A percentile compares a stretch with the other conserved stretches of the same genome.
These are phyloP conservation scores for Agriopis aurantiaria DNA, from an alignment of 2,888 invertebrate genomes.

Conservation along the genomic window DNA sequence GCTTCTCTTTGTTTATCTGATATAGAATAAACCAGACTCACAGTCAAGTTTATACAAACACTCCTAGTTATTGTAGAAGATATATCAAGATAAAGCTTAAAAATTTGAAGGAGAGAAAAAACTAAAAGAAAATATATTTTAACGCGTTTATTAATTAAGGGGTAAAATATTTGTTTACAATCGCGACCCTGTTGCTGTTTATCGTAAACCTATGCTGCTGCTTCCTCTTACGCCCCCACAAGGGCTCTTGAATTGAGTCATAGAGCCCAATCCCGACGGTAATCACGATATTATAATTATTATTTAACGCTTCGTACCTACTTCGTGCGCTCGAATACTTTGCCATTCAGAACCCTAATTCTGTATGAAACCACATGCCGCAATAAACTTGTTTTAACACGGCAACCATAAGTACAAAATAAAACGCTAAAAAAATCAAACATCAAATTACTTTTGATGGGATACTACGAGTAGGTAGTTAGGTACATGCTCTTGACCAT, in stretches of 20 bases:
- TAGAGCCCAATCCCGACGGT: constrained; percentile 40
- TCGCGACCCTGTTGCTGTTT: background rate
- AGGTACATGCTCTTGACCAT: too few species aligned
- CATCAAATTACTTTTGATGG: too few species aligned
- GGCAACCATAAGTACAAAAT: too few species aligned
- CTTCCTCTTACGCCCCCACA: constrained; percentile 20
- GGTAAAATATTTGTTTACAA: background rate
- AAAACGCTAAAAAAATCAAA: too few species aligned
- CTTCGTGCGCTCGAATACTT: constrained; percentile 56
- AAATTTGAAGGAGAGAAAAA: too few species aligned
- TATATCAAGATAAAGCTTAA: too few species aligned
- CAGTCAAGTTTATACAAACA: too few species aligned
- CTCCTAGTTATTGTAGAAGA: too few species aligned
- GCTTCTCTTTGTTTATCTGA: too few species aligned
- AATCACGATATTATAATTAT: constrained; percentile 65
- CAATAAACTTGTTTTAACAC: constrained; percentile 19
- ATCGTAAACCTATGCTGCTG: background rate
- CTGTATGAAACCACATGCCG: constrained; percentile 6
- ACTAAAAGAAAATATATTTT: too few species aligned
- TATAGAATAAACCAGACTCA: too few species aligned
- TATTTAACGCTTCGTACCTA: constrained; percentile 49
- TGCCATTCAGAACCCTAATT: constrained; percentile 34
- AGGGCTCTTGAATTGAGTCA: constrained; percentile 49
- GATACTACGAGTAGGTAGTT: too few species aligned
- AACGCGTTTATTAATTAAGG: background rate